phyloP scores from a whole-genome alignment of 2,113 vertebrate species.

The Mesitornis unicolor region DNA sequence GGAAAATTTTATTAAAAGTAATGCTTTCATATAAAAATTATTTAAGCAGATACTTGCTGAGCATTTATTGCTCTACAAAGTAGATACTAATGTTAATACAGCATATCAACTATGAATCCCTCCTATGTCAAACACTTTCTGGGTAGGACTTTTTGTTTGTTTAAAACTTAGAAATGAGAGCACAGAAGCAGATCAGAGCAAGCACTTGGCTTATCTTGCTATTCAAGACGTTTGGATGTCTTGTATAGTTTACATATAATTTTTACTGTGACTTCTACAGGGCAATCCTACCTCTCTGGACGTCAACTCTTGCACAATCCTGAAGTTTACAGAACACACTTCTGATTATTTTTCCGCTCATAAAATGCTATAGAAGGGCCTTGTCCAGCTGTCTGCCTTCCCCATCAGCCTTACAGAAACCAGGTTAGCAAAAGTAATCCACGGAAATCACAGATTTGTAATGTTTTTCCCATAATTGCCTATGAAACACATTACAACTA shows the following conservation, averaged over 20 bases:
- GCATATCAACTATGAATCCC: not conserved
- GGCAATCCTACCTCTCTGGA: not conserved
- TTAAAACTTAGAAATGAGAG: not conserved
- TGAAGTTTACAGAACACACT: not conserved
- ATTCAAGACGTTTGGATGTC: not conserved
- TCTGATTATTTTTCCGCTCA: not conserved
- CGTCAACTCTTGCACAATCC: not conserved
- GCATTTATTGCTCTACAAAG: not conserved
- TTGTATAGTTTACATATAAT: not conserved
- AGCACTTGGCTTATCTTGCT: not conserved
- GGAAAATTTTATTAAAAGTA: no score
- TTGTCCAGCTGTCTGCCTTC: not conserved
- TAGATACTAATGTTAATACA: not conserved
- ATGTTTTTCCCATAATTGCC: not conserved
- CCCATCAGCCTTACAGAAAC: not conserved
- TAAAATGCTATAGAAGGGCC: not conserved
- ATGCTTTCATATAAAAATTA: no score
- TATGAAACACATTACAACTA: not conserved
- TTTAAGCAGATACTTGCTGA: not conserved
- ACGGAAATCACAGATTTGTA: not conserved
- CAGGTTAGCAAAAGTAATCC: not conserved
- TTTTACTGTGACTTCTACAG: not conserved
- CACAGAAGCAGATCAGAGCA: not conserved
- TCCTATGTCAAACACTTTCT: not conserved
- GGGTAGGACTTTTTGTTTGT: not conserved